phyloP scores from a whole-genome alignment of 2,797 vertebrate species.

The Gila robusta region DNA sequence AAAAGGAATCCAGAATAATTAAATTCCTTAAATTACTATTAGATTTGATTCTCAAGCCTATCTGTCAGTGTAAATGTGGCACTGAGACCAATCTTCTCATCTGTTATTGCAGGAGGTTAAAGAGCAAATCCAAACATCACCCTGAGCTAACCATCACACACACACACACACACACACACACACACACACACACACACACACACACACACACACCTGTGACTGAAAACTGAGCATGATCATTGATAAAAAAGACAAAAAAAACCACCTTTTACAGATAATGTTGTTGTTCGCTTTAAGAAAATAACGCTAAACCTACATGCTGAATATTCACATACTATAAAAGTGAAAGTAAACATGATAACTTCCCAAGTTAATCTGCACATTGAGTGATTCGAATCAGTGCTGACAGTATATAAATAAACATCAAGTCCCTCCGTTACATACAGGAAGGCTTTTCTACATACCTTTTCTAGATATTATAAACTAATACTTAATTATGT shows the following conservation, averaged over 20 bases:
- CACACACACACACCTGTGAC: not conserved
- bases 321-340: conserved; percentile 12
- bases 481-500: not conserved
- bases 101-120: conserved; percentile 9
- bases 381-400: not conserved
- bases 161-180: not conserved
- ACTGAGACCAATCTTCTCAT: not conserved
- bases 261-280: not conserved
- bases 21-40: not conserved
- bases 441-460: not conserved
- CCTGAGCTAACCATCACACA: not conserved
- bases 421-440: not conserved
- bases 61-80: not conserved
- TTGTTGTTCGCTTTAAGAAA: conserved; percentile 3
- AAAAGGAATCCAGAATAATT: not conserved
- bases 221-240: not conserved
- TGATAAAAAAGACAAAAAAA: not conserved
- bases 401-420: not conserved
- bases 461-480: not conserved
- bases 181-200: not conserved
- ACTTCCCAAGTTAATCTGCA: not conserved
- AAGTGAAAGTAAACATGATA: conserved; percentile 10
- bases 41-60: not conserved
- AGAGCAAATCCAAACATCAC: conserved; percentile 18
- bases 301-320: not conserved